phyloP scores from a whole-genome alignment of 2,113 vertebrate species.

The Anolis carolinensis region DNA sequence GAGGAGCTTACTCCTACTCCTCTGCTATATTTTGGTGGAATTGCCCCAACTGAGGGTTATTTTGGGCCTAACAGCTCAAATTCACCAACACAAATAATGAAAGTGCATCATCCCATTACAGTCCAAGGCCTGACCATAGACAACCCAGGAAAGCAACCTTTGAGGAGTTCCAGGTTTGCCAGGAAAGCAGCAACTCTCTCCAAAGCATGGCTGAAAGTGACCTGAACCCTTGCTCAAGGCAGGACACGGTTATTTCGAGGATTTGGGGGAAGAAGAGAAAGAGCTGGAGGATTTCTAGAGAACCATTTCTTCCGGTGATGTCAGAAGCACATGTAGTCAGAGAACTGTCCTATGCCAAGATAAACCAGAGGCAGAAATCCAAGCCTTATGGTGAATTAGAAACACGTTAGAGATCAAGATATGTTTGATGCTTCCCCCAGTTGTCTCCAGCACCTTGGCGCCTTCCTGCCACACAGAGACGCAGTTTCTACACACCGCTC shows the following conservation, averaged over 20 bases:
- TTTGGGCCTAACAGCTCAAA: no score
- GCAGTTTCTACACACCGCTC: no score
- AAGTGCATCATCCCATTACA: no score
- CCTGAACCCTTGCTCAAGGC: background rate
- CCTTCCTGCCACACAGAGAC: background rate
- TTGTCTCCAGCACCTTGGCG: background rate
- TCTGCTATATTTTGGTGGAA: no score
- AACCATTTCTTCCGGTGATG: background rate
- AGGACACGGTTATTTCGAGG: background rate
- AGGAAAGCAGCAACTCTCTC: background rate
- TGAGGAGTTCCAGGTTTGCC: background rate
- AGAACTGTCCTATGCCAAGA: background rate
- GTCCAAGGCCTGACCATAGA: no score
- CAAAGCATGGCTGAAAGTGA: background rate
- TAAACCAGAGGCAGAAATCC: background rate
- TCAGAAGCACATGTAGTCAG: background rate
- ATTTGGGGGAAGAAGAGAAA: background rate
- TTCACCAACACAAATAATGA: no score
- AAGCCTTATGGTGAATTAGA: background rate
- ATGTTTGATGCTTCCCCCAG: background rate
- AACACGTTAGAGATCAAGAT: background rate
- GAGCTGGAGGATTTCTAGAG: accelerated
- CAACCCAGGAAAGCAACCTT: no score
- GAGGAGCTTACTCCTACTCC: no score
- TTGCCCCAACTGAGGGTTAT: no score